A percentile compares a stretch with the other conserved stretches of the same genome.
Conservation (phyloP, 2,113 vertebrate species). For the Pampusana beccarii region DNA sequence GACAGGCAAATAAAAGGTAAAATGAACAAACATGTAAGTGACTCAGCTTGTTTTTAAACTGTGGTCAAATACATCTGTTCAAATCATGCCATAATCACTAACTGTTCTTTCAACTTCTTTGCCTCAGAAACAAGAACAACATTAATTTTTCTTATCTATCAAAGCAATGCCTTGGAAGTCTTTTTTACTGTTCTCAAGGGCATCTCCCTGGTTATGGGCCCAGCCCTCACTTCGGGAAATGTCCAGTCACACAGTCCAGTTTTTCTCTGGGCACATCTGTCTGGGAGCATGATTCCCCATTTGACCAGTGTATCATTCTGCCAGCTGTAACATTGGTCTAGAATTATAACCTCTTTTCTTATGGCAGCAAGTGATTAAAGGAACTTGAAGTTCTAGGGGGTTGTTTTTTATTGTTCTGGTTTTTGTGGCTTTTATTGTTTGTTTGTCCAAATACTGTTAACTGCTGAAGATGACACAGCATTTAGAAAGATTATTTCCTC, state of each 20-base stretch:
- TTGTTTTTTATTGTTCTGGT: too few species aligned
- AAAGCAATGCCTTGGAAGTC: background rate
- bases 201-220: background rate
- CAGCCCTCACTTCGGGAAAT: background rate
- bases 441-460: background rate
- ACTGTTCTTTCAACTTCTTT: background rate
- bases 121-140: background rate
- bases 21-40: background rate
- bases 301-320: background rate
- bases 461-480: constrained; percentile 33
- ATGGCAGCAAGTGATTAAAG: background rate
- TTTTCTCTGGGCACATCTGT: background rate
- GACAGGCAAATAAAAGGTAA: background rate
- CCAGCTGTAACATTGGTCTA: background rate
- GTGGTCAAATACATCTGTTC: background rate
- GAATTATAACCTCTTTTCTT: background rate
- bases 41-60: constrained; percentile 35
- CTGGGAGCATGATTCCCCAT: background rate
- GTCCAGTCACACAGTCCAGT: background rate
- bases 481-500: background rate
- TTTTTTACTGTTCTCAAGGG: background rate
- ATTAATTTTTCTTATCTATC: background rate
- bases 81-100: background rate
- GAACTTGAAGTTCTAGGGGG: background rate
- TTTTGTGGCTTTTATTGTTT: background rate